Percentiles rank a stretch among this genome's conserved stretches.
These are phyloP conservation scores for Hyla sarda DNA, from an alignment of 2,113 vertebrate species.

Conservation along the genomic window DNA sequence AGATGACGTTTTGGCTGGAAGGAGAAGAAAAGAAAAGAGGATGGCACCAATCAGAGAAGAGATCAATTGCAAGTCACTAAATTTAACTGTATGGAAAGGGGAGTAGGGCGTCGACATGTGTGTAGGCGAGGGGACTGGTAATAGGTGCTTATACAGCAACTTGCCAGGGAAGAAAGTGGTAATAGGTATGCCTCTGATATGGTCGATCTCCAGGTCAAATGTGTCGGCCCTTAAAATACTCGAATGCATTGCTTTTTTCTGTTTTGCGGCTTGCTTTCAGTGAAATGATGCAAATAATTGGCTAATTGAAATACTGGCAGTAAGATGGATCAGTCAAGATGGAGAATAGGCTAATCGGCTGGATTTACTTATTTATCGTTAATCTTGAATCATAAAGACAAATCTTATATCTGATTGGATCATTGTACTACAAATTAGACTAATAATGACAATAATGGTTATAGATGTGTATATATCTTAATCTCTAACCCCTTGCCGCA, in stretches of 20 bases:
- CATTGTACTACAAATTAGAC: neutral
- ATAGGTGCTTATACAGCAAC: too few relatives aligned
- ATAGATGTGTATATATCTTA: too few relatives aligned
- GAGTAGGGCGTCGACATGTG: too few relatives aligned
- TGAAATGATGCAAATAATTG: conserved; percentile 2
- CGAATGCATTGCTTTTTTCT: neutral
- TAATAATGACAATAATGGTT: neutral
- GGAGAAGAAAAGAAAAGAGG: too few relatives aligned
- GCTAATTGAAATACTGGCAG: neutral
- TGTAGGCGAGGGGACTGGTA: too few relatives aligned
- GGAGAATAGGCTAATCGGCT: neutral
- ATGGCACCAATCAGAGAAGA: too few relatives aligned
- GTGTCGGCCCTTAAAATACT: neutral
- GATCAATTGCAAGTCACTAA: too few relatives aligned
- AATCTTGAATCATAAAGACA: neutral
- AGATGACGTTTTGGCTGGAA: too few relatives aligned
- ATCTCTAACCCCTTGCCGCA: too few relatives aligned
- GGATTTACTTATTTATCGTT: neutral
- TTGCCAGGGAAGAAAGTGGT: too few relatives aligned
- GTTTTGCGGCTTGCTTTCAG: neutral
- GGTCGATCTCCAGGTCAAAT: neutral
- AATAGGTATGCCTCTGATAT: too few relatives aligned
- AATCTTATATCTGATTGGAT: neutral
- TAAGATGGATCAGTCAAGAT: neutral
- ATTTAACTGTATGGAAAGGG: too few relatives aligned